These are phyloP conservation scores for Scolanthus callimorphus DNA, from an alignment of 92 coral and sea anemone genomes.

Conservation along the genomic window DNA sequence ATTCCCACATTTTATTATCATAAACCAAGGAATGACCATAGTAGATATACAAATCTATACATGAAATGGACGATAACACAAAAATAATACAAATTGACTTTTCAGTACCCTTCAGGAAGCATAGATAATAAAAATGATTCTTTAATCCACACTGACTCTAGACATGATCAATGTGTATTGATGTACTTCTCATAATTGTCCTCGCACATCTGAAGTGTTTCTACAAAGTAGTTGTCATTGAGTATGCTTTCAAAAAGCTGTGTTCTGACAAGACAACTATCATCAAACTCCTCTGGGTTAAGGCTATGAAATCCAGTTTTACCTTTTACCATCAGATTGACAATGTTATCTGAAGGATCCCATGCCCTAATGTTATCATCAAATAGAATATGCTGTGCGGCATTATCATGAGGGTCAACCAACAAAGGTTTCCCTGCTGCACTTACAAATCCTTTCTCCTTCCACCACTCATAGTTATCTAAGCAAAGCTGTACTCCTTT, in stretches of 20 bases:
- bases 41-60: too few species aligned
- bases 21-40: too few species aligned
- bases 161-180: too few species aligned
- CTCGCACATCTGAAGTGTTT: conserved; percentile 60
- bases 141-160: too few species aligned
- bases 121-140: too few species aligned
- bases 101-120: too few species aligned
- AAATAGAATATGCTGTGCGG: conserved; percentile 76
- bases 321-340: conserved; percentile 39
- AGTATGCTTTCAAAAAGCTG: conserved; percentile 68
- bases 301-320: conserved; percentile 23
- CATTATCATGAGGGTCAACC: conserved; percentile 39
- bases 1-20: too few species aligned
- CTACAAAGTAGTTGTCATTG: conserved; percentile 62
- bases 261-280: conserved; percentile 58
- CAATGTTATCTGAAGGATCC: conserved; percentile 69
- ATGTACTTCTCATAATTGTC: conserved; percentile 35
- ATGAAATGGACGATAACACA: too few species aligned
- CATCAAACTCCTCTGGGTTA: conserved; percentile 52
- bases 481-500: conserved; percentile 55
- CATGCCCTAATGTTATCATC: conserved; percentile 80
- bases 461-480: conserved; percentile 75
- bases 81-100: too few species aligned
- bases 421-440: conserved; percentile 66
- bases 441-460: conserved; percentile 28